phyloP scores from a whole-genome alignment of 2,797 vertebrate genomes.

The Poeciliopsis paucimaculata region DNA sequence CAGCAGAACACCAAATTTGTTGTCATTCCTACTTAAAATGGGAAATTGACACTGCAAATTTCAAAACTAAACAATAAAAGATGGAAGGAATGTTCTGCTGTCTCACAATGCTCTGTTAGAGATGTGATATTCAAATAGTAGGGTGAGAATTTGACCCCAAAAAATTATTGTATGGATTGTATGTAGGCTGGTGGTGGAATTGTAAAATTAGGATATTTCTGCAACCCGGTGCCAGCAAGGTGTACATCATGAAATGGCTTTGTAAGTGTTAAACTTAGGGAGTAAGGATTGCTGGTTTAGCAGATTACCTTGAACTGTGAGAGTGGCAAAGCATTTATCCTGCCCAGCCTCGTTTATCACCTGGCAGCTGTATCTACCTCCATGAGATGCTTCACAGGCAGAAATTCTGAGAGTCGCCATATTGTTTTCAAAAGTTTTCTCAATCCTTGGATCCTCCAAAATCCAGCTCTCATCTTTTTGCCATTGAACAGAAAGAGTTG shows the following conservation, averaged over 20 bases:
- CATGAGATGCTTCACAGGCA: conserved; percentile 84
- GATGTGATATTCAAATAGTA: neutral
- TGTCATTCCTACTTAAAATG: neutral
- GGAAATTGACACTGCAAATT: neutral
- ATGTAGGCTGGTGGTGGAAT: neutral
- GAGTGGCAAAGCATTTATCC: conserved; percentile 90
- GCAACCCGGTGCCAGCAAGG: neutral
- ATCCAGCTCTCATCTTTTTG: conserved; percentile 95
- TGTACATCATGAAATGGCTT: neutral
- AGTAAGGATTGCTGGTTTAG: conserved; percentile 19
- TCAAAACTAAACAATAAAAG: neutral
- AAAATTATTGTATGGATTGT: neutral
- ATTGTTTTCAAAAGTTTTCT: conserved; percentile 86
- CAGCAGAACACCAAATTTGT: neutral
- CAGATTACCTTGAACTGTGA: conserved; percentile 92
- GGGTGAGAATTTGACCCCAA: neutral
- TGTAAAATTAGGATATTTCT: neutral
- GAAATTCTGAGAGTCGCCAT: conserved; percentile 87
- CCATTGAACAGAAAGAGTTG: conserved; percentile 91
- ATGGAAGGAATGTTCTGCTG: neutral
- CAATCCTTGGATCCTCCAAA: conserved; percentile 87
- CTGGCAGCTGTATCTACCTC: conserved; percentile 94
- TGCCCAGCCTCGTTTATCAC: conserved; percentile 92
- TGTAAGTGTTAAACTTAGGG: neutral
- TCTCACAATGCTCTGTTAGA: neutral